Evolutionary conservation across 1,140 invertebrate genomes (phyloP).

Genomic region (Melipona quadrifasciata): DNA sequence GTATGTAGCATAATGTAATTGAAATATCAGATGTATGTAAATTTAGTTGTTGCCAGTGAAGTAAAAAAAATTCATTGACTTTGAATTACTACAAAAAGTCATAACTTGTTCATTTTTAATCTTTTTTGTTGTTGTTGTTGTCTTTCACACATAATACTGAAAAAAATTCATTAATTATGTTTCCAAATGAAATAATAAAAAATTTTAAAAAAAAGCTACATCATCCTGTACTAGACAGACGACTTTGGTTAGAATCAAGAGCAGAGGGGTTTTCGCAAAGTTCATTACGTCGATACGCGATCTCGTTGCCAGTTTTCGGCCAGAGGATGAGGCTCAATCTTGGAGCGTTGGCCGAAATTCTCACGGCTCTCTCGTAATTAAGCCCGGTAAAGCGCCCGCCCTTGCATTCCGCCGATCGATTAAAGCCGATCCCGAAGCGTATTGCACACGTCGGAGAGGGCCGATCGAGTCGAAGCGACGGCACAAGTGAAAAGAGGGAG

Average conservation of each 20-base stretch:
- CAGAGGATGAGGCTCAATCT: constrained; percentile 52
- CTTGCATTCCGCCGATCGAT: constrained; percentile 62
- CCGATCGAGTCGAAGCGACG: not conserved
- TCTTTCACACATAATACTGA: too few relatives aligned
- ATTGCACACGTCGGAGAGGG: constrained; percentile 2
- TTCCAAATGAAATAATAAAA: too few relatives aligned
- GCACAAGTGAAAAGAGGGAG: not conserved
- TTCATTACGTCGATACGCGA: constrained; percentile 63
- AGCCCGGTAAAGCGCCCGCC: constrained; percentile 60
- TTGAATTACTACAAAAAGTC: too few relatives aligned
- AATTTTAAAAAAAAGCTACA: too few relatives aligned
- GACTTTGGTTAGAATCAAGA: not conserved
- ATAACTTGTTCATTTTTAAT: too few relatives aligned
- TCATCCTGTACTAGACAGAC: too few relatives aligned
- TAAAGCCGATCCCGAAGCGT: constrained; percentile 44
- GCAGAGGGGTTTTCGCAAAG: constrained; percentile 15
- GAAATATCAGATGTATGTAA: too few relatives aligned
- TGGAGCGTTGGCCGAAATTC: constrained; percentile 56
- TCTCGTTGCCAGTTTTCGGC: constrained; percentile 45
- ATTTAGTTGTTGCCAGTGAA: too few relatives aligned
- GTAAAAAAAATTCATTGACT: too few relatives aligned
- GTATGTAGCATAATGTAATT: too few relatives aligned
- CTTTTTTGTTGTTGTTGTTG: too few relatives aligned
- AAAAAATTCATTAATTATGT: too few relatives aligned
- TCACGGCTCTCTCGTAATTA: constrained; percentile 66